Conservation (phyloP, 2,113 vertebrate genomes). For the Andinoacara biseriatus region DNA sequence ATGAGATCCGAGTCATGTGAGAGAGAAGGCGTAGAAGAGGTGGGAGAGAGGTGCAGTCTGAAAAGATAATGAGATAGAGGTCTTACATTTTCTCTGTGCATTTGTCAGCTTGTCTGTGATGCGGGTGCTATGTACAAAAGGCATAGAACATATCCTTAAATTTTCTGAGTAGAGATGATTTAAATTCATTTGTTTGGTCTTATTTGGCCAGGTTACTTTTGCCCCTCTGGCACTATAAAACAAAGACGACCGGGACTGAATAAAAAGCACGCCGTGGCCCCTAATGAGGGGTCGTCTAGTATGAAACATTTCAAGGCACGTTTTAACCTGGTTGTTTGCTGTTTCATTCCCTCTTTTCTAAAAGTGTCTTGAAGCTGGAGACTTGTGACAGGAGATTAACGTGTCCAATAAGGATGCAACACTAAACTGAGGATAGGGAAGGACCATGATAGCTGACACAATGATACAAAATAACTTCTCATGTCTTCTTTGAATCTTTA, state of each 20-base stretch:
- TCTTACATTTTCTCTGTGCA: neutral
- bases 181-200: neutral
- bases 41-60: neutral
- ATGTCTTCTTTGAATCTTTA: neutral
- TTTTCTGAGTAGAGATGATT: neutral
- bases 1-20: slow-evolving; percentile 20
- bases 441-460: neutral
- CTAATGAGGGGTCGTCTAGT: neutral
- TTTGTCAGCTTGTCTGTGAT: slow-evolving; percentile 12
- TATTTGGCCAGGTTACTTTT: neutral
- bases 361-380: neutral
- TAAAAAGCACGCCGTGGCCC: neutral
- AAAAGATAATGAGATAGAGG: slow-evolving; percentile 39
- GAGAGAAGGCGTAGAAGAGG: neutral
- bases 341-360: neutral
- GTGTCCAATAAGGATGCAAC: neutral
- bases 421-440: neutral
- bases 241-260: neutral
- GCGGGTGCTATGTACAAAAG: neutral
- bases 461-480: neutral
- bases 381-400: slow-evolving; percentile 3
- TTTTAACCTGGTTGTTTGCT: neutral
- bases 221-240: neutral
- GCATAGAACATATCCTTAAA: neutral
- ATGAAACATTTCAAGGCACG: neutral